Conservation (phyloP, 2,113 vertebrate species). For the Pavo muticus region DNA sequence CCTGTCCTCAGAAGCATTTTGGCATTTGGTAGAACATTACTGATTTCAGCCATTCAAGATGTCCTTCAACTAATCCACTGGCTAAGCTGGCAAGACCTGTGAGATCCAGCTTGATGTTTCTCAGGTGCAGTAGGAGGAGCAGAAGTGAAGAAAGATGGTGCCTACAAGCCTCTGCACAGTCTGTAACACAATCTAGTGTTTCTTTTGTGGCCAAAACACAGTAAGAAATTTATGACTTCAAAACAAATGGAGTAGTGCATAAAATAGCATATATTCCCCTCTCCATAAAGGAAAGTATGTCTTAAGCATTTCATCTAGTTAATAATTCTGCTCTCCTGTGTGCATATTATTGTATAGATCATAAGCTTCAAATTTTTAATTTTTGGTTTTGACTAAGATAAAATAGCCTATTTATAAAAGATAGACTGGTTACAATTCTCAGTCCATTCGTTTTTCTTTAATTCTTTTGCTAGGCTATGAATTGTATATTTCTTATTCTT, state of each 20-base stretch:
- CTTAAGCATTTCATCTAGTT: neutral
- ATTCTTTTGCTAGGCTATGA: neutral
- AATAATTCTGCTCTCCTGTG: neutral
- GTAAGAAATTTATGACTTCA: neutral
- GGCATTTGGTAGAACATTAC: neutral
- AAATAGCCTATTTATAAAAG: neutral
- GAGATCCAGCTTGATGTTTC: neutral
- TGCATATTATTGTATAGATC: neutral
- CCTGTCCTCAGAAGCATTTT: neutral
- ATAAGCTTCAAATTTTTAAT: neutral
- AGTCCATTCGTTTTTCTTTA: neutral
- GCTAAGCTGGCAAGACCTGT: neutral
- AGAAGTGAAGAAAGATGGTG: neutral
- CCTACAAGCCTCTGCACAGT: neutral
- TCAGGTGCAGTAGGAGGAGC: neutral
- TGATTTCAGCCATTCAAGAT: neutral
- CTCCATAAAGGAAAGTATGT: neutral
- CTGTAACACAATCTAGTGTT: neutral
- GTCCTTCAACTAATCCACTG: neutral
- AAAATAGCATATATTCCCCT: neutral
- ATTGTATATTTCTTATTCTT: neutral
- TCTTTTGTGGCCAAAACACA: neutral
- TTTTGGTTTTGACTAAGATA: neutral
- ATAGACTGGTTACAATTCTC: neutral
- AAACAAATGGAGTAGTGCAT: neutral